phyloP scores from a whole-genome alignment of 2,113 vertebrate genomes.

The Tauraco erythrolophus region DNA sequence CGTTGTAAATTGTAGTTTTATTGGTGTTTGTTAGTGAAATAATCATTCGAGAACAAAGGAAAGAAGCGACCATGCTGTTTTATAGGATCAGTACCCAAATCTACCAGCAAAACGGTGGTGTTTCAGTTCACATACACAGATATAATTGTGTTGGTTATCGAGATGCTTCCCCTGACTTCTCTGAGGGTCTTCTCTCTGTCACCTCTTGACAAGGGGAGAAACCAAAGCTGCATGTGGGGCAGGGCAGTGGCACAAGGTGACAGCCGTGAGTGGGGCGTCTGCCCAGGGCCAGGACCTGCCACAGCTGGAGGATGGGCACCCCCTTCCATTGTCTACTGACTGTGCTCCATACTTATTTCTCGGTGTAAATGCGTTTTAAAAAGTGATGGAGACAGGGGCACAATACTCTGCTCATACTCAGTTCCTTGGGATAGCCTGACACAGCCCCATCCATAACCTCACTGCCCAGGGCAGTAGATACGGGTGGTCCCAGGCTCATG shows the following conservation, averaged over 20 bases:
- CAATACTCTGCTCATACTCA: neutral
- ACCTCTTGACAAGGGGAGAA: neutral
- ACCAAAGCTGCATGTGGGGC: fast-evolving
- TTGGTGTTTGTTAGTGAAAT: neutral
- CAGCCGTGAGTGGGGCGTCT: neutral
- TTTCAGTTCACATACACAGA: neutral
- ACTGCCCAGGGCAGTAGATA: neutral
- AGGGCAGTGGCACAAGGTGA: fast-evolving
- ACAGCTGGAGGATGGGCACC: fast-evolving
- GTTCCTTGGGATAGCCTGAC: neutral
- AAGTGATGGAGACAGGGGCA: neutral
- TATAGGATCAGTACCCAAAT: neutral
- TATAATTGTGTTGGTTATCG: fast-evolving
- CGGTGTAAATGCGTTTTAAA: neutral
- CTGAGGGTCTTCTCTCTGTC: neutral
- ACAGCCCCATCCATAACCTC: neutral
- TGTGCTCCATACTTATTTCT: neutral
- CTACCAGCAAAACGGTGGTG: fast-evolving
- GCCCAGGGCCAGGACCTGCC: neutral
- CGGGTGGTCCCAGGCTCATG: neutral
- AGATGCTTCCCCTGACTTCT: neutral
- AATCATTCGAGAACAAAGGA: neutral
- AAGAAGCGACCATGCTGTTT: neutral
- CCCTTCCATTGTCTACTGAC: neutral
- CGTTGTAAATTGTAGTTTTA: neutral